Conservation (phyloP, 2,113 vertebrate species). For the Cochlearius cochlearius region DNA sequence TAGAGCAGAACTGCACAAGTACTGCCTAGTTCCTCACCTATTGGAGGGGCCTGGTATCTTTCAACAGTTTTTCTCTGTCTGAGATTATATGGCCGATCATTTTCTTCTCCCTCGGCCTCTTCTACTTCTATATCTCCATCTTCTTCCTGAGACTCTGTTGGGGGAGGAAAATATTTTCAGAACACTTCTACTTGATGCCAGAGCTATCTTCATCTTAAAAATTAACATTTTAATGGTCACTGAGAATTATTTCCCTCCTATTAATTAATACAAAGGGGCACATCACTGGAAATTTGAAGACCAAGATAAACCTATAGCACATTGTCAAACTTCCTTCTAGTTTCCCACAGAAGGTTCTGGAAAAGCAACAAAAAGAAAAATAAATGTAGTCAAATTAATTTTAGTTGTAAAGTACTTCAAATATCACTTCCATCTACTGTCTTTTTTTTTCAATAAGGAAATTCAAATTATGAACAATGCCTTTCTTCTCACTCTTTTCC, state of each 20-base stretch:
- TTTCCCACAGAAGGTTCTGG: not conserved
- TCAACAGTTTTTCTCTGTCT: conserved; percentile 98
- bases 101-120: conserved; percentile 94
- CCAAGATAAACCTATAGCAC: not conserved
- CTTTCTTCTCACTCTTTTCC: not conserved
- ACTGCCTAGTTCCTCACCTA: conserved; percentile 76
- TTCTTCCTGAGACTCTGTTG: conserved; percentile 91
- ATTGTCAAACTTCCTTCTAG: not conserved
- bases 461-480: not conserved
- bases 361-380: not conserved
- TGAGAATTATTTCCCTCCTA: not conserved
- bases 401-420: not conserved
- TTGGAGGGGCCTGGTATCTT: conserved; percentile 95
- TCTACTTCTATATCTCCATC: conserved; percentile 96
- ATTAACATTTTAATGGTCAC: not conserved
- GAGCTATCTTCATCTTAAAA: not conserved
- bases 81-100: conserved; percentile 93
- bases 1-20: not conserved
- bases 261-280: not conserved
- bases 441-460: not conserved
- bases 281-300: not conserved
- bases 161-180: not conserved
- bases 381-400: not conserved
- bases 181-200: not conserved
- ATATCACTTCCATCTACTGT: not conserved